phyloP scores from a whole-genome alignment of 2,888 invertebrate species.

The Dynastes maya region DNA sequence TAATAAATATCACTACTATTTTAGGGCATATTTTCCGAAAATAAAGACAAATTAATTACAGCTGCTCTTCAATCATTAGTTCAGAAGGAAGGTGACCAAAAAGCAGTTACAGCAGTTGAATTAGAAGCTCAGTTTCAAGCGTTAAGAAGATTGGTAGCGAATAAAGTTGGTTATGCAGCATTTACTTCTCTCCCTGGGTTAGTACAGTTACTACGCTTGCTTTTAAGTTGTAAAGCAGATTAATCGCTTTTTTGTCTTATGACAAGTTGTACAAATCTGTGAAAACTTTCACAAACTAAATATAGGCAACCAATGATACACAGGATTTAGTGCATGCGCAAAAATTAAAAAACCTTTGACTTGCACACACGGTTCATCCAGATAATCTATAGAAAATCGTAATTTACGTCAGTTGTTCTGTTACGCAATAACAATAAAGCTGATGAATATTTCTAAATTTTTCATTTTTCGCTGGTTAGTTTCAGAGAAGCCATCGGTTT shows the following conservation, averaged over 20 bases:
- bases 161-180: slow-evolving; percentile 97
- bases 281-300: background rate
- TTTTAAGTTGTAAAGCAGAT: too few relatives aligned
- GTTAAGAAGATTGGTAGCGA: slow-evolving; percentile 92
- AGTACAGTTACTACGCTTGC: slow-evolving; percentile 53
- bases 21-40: slow-evolving; percentile 96
- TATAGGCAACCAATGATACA: background rate
- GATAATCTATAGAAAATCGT: too few relatives aligned
- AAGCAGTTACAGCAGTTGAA: slow-evolving; percentile 78
- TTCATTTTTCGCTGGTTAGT: slow-evolving; percentile 68
- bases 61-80: slow-evolving; percentile 91
- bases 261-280: background rate
- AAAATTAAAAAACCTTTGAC: too few relatives aligned
- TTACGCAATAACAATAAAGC: too few relatives aligned
- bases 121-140: slow-evolving; percentile 97
- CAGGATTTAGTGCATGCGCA: background rate
- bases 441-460: too few relatives aligned
- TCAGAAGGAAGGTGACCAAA: slow-evolving; percentile 79
- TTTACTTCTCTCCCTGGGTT: slow-evolving; percentile 92
- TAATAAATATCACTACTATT: slow-evolving; percentile 60
- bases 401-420: too few relatives aligned
- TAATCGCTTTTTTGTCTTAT: too few relatives aligned
- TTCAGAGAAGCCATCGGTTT: slow-evolving; percentile 96
- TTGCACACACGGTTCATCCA: too few relatives aligned
- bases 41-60: slow-evolving; percentile 97